phyloP scores from a whole-genome alignment of 2,113 vertebrate genomes.

The Tragelaphus scriptus region DNA sequence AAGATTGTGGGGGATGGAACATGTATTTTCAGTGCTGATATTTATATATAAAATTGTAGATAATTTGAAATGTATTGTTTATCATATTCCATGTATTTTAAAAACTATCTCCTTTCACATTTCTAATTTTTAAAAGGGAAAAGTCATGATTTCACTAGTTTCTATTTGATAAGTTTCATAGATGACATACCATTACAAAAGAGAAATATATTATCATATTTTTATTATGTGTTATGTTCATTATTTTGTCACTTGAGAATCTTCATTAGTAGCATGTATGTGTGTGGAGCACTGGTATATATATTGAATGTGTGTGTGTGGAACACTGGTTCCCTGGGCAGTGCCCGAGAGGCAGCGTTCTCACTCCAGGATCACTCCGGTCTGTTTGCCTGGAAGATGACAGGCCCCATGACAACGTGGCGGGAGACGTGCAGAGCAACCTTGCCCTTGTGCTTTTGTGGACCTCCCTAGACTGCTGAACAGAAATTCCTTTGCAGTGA shows the following conservation, averaged over 20 bases:
- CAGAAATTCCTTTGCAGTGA: background rate
- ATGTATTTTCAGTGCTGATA: background rate
- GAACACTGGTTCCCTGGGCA: background rate
- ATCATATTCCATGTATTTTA: background rate
- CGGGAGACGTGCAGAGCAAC: too few relatives aligned
- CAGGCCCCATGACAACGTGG: background rate
- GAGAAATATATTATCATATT: background rate
- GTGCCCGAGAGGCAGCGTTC: too few relatives aligned
- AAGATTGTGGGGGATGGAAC: background rate
- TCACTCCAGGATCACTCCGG: too few relatives aligned
- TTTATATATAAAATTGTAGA: background rate
- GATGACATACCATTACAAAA: background rate
- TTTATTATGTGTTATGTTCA: background rate
- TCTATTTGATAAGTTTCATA: background rate
- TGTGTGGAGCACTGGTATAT: background rate
- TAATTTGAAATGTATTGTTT: background rate
- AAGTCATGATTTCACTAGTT: background rate
- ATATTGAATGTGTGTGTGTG: background rate
- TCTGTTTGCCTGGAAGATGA: background rate
- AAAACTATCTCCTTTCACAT: background rate
- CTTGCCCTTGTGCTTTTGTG: background rate
- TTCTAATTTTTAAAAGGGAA: conserved; percentile 4
- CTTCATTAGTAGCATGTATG: background rate
- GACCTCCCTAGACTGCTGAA: background rate
- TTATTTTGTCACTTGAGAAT: background rate